Base-by-base conservation (phyloP, 1,140 invertebrate species). In the Liolophura sinensis region DNA sequence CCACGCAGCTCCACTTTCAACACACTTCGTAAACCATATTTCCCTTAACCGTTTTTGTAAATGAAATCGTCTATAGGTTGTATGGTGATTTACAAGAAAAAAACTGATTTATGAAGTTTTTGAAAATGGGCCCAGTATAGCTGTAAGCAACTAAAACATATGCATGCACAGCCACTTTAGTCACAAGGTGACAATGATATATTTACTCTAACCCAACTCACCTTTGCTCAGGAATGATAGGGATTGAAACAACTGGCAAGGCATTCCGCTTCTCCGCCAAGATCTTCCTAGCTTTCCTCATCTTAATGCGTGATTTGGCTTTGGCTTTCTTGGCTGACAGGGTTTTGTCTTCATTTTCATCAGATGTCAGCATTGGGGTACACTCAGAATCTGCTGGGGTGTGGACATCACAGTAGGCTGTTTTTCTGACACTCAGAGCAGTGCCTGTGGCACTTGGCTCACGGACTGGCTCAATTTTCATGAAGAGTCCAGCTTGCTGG, bases 381-480 rank as follows among this genome's bases (percentile, higher is more conserved):
- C 74, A 77, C 31, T 78, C 77, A 22, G 75, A 78, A 69, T 84
- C 77, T 7, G 80, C 85, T 0, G 96, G 95, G 0, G 94, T 93
- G 82, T 99, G 96, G 7, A 92, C 89, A 83, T 98, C 94, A 83
- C 97, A 99, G 80, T 92, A 99, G 16, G 96, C 96, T 70, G 93
- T 96, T 84, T 98, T 98, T 71, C 95, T 91, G 0, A 98, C 95
- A 69, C 92, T 89, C 31, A 88, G 82, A 14, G 80, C 78, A 27
- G 73, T 71, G 12, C 78, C 81, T 62, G 72, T 75, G 31, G 72
- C 73, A 57, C 72, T 75, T 14, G 77, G 68, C 50, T 81, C 78
- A 62, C 75, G 69, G 15, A 83, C 73, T 51, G 81, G 95, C 78
- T 98, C 93, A 91, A 99, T 97, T 82, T 95, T 93, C 96, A 99